Conservation (phyloP, 2,888 invertebrate species). For the Heterodera filipjevi region DNA sequence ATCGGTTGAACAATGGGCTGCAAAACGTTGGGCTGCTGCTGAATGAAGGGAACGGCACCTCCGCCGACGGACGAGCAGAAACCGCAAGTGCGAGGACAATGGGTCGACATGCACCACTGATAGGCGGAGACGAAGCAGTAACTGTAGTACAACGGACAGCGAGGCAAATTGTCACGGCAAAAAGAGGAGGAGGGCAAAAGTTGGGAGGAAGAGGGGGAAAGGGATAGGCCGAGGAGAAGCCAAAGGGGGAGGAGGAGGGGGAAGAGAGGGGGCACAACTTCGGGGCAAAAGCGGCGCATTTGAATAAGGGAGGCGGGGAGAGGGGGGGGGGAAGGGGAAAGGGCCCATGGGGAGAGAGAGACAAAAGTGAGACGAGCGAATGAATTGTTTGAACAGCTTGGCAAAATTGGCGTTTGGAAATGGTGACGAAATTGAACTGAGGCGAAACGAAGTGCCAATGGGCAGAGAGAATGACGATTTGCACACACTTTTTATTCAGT, state of each 20-base stretch:
- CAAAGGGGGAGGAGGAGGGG: not conserved
- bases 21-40: conserved; percentile 14
- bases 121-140: conserved; percentile 17
- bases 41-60: not conserved
- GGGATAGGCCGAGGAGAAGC: not conserved
- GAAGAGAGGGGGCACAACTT: not conserved
- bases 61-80: not conserved
- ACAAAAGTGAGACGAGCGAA: not conserved
- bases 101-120: conserved; percentile 14
- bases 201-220: not conserved
- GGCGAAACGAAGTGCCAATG: not conserved
- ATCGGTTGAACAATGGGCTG: not conserved
- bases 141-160: not conserved
- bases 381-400: too few relatives aligned
- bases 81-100: conserved; percentile 27
- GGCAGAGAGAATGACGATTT: not conserved
- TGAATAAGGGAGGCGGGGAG: not conserved
- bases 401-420: too few relatives aligned
- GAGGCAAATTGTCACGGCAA: not conserved
- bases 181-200: not conserved
- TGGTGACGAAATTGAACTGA: too few relatives aligned
- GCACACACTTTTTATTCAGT: not conserved
- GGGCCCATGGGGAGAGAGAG: too few relatives aligned
- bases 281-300: not conserved
- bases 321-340: not conserved